These are phyloP conservation scores for Campoplex capitator DNA, from an alignment of 2,888 invertebrate genomes.

Conservation along the genomic window DNA sequence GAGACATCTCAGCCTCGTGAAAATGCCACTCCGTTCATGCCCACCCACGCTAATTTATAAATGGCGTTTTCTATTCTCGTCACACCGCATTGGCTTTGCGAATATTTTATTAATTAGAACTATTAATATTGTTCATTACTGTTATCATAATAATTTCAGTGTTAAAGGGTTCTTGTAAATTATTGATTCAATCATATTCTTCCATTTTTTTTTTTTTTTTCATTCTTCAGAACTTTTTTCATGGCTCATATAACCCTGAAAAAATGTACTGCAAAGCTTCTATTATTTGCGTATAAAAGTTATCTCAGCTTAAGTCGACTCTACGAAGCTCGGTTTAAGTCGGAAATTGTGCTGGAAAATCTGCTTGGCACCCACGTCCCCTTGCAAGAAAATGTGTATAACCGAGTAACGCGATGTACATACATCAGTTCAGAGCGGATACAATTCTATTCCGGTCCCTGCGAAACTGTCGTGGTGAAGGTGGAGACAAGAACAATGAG, in stretches of 20 bases:
- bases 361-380: conserved; percentile 49
- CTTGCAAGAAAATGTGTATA: conserved; percentile 18
- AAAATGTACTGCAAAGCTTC: neutral
- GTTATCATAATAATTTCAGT: neutral
- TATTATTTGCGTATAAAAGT: conserved; percentile 42
- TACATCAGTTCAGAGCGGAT: conserved; percentile 66
- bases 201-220: neutral
- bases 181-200: neutral
- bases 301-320: conserved; percentile 1
- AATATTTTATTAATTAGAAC: neutral
- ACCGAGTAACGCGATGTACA: conserved; percentile 20
- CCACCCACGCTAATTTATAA: neutral
- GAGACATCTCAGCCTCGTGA: conserved; percentile 15
- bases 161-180: neutral
- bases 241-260: neutral
- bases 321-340: conserved; percentile 15
- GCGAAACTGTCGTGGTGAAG: conserved; percentile 72
- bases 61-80: conserved; percentile 21
- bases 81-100: neutral
- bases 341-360: conserved; percentile 45
- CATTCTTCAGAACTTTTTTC: neutral
- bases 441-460: conserved; percentile 82
- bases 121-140: neutral
- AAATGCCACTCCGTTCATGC: conserved; percentile 40
- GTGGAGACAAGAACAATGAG: conserved; percentile 83